A percentile compares a stretch with the other conserved stretches of the same genome.
These are phyloP conservation scores for Mimumesa dahlbomi DNA, from an alignment of 2,888 invertebrate genomes.

Conservation along the genomic window DNA sequence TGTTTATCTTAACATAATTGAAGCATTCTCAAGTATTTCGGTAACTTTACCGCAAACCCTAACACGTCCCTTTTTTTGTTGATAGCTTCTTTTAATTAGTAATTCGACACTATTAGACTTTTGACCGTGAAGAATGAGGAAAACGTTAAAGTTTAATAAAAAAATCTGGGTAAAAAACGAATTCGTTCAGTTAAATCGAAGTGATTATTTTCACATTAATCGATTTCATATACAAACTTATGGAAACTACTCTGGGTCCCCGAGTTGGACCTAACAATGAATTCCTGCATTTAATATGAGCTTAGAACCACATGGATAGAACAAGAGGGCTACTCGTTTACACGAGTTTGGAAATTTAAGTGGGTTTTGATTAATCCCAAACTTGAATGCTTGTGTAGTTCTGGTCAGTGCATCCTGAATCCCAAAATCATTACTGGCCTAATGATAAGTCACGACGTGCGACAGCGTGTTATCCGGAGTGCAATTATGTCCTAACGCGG, in stretches of 20 bases:
- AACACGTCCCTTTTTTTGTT: neutral
- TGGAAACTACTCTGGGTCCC: too few species aligned
- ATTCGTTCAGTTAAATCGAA: too few species aligned
- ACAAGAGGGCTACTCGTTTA: constrained; percentile 53
- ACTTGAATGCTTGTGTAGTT: constrained; percentile 47
- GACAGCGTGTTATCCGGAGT: constrained; percentile 14
- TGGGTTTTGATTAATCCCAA: constrained; percentile 62
- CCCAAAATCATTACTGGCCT: constrained; percentile 52
- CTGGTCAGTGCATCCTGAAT: constrained; percentile 58
- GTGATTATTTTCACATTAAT: too few species aligned
- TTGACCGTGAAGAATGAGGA: neutral
- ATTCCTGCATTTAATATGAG: constrained; percentile 52
- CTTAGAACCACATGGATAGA: constrained; percentile 42
- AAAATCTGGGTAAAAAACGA: too few species aligned
- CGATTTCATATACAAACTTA: too few species aligned
- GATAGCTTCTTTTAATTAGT: neutral
- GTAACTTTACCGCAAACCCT: too few species aligned
- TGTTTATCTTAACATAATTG: too few species aligned
- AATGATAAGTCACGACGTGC: constrained; percentile 43
- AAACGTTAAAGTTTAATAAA: neutral
- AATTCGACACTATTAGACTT: too few species aligned
- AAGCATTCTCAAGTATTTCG: too few species aligned
- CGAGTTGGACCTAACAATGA: constrained; percentile 24
- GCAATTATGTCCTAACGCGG: constrained; percentile 24
- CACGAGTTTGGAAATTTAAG: constrained; percentile 61